Evolutionary conservation across 2,113 vertebrate genomes (phyloP).

Genomic region (Scortum barcoo): DNA sequence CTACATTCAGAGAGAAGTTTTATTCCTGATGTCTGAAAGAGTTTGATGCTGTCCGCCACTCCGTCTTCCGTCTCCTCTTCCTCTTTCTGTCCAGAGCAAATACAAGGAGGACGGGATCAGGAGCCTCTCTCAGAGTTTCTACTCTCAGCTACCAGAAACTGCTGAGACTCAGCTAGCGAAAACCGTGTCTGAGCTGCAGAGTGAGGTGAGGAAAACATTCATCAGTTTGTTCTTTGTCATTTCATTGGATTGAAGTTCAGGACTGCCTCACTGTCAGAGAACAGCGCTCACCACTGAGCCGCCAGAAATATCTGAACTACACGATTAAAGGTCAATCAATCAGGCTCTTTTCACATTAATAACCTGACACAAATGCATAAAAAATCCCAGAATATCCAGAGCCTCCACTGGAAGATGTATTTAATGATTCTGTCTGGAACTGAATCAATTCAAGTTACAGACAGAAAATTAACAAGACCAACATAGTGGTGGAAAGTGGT

Average conservation of each 20-base stretch:
- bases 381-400: no score
- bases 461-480: no score
- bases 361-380: no score
- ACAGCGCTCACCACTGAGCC: background rate
- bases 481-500: no score
- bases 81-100: slow-evolving; percentile 65
- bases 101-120: slow-evolving; percentile 66
- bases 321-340: background rate
- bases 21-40: background rate
- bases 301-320: background rate
- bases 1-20: no score
- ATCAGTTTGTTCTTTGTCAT: background rate
- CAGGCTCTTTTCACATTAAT: no score
- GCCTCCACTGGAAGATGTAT: no score
- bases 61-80: no score
- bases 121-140: slow-evolving; percentile 57
- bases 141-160: slow-evolving; percentile 71
- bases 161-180: slow-evolving; percentile 46
- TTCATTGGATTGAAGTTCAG: background rate
- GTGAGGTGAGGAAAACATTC: slow-evolving; percentile 62
- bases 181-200: slow-evolving; percentile 85
- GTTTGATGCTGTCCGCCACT: background rate
- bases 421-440: no score
- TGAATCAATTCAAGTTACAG: no score
- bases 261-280: background rate